Base-by-base conservation (phyloP, 2,888 invertebrate genomes). In the Trissolcus brochymenae region DNA sequence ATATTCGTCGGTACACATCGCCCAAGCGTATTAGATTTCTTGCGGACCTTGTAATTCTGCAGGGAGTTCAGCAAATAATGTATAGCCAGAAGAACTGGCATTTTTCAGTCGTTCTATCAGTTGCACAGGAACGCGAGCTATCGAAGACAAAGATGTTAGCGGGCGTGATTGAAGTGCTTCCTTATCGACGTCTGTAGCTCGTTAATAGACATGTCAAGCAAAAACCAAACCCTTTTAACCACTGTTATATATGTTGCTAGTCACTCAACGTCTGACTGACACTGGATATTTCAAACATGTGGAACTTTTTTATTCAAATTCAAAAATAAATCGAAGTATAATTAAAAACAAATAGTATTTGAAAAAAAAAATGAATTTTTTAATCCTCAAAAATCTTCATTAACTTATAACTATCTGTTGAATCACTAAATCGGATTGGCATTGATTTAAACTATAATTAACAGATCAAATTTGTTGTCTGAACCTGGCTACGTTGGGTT, bases 81-180 rank as follows among this genome's bases (percentile, higher is more conserved):
- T 56, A 19, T 41, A 16, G 21, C 19, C 40, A 40, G 16, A 17
- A 17, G 65, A 43, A 40, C 25, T 25, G 25, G 4, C 35, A 35
- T 35, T 35, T 35, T 35, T 35, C 35, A 9, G 55, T 13, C 60
- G 16, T 72, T 46, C 29, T 46, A 43, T 64, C 43, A 41, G 17
- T 11, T 40, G 57, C 35, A 19, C 40, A 67, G 53, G 57, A 65
- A 64, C 55, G 54, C 35, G 2, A 40, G 29, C 64, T n/a, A 54
- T 65, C 51, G 55, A 71, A 76, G 68, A 77, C 66, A 59, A 67
- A 72, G 65, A 65, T 60, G 65, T 73, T 54, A 43, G 65, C 54
- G 29, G 49, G 60, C 43, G 73, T 74, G 74, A 74, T 78, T 78
- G 78, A 74, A 75, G 78, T 78, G 78, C 70, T 78, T 78, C 78